Evolutionary conservation across 2,113 vertebrate species (phyloP).

Genomic region (Mobula birostris): DNA sequence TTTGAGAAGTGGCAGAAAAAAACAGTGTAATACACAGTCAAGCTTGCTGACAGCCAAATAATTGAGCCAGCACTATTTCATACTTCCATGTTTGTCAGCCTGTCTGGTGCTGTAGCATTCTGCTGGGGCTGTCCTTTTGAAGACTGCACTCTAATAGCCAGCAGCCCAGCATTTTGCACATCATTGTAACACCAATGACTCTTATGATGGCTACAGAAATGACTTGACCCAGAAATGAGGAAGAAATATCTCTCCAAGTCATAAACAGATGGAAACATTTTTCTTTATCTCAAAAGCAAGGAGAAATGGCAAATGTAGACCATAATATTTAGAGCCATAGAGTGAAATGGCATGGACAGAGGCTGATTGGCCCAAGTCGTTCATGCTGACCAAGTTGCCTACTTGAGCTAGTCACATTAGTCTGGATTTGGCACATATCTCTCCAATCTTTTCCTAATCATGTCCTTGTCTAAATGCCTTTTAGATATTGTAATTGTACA

Average conservation of each 20-base stretch:
- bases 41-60: slow-evolving; percentile 5
- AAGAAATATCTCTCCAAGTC: background rate
- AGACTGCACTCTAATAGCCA: background rate
- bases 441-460: no score
- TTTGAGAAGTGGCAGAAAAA: slow-evolving; percentile 4
- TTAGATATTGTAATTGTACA: no score
- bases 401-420: no score
- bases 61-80: background rate
- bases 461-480: no score
- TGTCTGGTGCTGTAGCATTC: background rate
- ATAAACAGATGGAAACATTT: background rate
- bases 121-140: background rate
- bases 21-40: background rate
- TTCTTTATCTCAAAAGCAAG: background rate
- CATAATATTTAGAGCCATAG: background rate
- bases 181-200: background rate
- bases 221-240: background rate
- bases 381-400: no score
- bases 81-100: background rate
- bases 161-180: background rate
- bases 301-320: background rate
- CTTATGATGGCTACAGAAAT: background rate
- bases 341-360: no score
- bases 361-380: no score
- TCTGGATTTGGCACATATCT: no score